phyloP scores from a whole-genome alignment of 92 coral and sea anemone genomes.

The Epizoanthus ramosus region DNA sequence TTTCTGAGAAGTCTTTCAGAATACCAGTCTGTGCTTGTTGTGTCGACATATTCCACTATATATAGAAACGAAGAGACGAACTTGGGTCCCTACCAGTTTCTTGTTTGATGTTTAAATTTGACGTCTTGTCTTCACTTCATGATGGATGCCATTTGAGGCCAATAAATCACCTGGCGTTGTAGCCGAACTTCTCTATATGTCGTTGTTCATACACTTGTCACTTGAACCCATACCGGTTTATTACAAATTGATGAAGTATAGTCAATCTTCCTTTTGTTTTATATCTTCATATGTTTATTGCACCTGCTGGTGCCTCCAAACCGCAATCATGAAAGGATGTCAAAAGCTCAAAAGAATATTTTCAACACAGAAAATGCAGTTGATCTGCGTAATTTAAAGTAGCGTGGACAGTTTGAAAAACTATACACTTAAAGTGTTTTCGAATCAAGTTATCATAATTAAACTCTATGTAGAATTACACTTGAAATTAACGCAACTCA shows the following conservation, averaged over 20 bases:
- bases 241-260: not conserved
- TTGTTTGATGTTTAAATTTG: not conserved
- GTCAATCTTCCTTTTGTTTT: not conserved
- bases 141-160: not conserved
- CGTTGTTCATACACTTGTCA: not conserved
- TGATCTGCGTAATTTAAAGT: too few relatives aligned
- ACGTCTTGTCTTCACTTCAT: not conserved
- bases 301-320: not conserved
- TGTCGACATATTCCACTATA: not conserved
- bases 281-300: not conserved
- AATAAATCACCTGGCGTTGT: not conserved
- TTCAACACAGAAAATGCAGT: too few relatives aligned
- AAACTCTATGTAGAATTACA: too few relatives aligned
- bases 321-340: too few relatives aligned
- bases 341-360: too few relatives aligned
- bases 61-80: not conserved
- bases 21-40: not conserved
- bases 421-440: too few relatives aligned
- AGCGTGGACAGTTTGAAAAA: too few relatives aligned
- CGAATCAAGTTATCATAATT: too few relatives aligned
- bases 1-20: conserved; percentile 23
- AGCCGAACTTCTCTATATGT: not conserved
- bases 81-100: not conserved
- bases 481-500: too few relatives aligned
- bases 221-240: not conserved